These are phyloP conservation scores for Oegoconia quadripuncta DNA, from an alignment of 2,888 invertebrate species.

Conservation along the genomic window DNA sequence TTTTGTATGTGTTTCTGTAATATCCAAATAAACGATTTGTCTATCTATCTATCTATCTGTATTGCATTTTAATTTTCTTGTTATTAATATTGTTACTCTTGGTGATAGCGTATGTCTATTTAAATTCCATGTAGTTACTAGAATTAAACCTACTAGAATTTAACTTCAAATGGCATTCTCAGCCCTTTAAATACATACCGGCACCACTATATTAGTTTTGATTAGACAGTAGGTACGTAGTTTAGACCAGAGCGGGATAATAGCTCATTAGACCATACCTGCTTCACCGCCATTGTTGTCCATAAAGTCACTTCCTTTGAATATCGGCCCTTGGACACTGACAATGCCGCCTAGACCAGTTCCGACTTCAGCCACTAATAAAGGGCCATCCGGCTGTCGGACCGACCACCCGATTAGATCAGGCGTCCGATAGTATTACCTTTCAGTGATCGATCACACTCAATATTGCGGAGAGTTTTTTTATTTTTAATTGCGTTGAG, in stretches of 20 bases:
- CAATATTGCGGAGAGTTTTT: too few species aligned
- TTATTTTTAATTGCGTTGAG: too few species aligned
- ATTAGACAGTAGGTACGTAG: conserved; percentile 20
- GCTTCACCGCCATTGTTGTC: conserved; percentile 60
- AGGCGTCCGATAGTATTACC: not conserved
- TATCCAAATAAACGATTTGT: too few species aligned
- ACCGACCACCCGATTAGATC: not conserved
- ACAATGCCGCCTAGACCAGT: conserved; percentile 41
- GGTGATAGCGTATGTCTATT: too few species aligned
- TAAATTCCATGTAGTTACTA: too few species aligned
- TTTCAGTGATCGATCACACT: not conserved
- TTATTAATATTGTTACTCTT: too few species aligned
- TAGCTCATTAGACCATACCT: conserved; percentile 69
- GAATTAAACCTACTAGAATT: too few species aligned
- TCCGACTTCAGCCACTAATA: conserved; percentile 34
- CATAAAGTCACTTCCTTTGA: conserved; percentile 60
- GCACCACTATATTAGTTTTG: not conserved
- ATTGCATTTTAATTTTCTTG: too few species aligned
- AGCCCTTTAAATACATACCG: too few species aligned
- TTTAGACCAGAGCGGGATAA: conserved; percentile 54
- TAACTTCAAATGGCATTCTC: too few species aligned
- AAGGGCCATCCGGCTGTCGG: conserved; percentile 3
- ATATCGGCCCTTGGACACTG: conserved; percentile 35
- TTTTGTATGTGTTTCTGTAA: too few species aligned
- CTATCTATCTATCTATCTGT: too few species aligned